Conservation (phyloP, 2,797 vertebrate genomes). For the Diplodus sargus region DNA sequence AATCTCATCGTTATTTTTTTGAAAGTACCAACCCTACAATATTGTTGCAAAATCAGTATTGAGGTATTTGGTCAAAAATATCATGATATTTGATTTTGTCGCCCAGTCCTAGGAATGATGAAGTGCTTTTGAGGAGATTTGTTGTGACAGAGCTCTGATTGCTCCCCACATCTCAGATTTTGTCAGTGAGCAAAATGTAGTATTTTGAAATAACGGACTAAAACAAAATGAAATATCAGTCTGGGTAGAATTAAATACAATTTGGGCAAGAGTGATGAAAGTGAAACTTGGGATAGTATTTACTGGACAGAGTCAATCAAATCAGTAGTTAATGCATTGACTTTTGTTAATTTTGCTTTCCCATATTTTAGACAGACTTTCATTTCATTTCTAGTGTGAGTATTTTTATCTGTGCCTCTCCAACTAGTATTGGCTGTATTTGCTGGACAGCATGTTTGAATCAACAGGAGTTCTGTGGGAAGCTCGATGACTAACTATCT, state of each 20-base stretch:
- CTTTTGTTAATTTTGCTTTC: not conserved
- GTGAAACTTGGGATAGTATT: no score
- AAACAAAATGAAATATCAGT: not conserved
- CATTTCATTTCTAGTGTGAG: not conserved
- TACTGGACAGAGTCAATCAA: not conserved
- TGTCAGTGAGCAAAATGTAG: not conserved
- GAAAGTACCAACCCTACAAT: no score
- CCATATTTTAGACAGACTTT: not conserved
- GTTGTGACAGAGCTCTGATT: not conserved
- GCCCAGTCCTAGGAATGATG: no score
- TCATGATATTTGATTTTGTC: no score
- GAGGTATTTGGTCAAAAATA: no score
- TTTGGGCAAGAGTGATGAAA: not conserved
- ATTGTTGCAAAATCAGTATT: no score
- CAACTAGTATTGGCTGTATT: not conserved
- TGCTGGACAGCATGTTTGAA: conserved; percentile 34
- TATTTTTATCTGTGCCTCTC: not conserved
- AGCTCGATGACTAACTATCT: conserved; percentile 40
- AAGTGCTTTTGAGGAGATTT: no score
- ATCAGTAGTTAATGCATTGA: not conserved
- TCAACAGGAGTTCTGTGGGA: conserved; percentile 34
- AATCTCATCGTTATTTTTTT: no score
- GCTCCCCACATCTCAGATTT: not conserved
- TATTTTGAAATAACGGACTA: not conserved
- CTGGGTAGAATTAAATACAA: not conserved